A percentile compares a stretch with the other conserved stretches of the same genome.
Evolutionary conservation across 1,140 invertebrate genomes (phyloP).

Genomic region (Campodea augens): DNA sequence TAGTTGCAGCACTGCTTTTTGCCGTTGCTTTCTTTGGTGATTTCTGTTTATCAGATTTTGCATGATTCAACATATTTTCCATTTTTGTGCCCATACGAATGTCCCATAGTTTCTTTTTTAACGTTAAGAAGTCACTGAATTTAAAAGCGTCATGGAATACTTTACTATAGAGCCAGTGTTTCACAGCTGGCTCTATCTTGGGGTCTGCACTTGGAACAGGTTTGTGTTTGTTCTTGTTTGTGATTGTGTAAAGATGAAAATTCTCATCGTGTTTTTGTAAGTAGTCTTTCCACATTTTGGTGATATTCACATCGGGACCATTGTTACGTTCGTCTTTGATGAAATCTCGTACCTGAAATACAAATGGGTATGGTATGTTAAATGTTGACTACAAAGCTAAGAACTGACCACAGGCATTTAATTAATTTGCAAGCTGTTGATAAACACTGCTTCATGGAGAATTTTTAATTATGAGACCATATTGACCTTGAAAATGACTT

Average conservation of each 20-base stretch:
- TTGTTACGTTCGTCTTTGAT: constrained; percentile 17
- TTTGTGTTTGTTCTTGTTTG: background rate
- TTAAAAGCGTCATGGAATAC: constrained; percentile 19
- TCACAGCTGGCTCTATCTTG: constrained; percentile 12
- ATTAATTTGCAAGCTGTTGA: too few species aligned
- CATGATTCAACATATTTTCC: too few species aligned
- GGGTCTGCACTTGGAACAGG: background rate
- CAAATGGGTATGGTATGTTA: background rate
- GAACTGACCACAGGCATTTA: too few species aligned
- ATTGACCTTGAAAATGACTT: too few species aligned
- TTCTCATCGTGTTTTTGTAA: constrained; percentile 15
- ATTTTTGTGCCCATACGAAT: too few species aligned
- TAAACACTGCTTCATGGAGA: too few species aligned
- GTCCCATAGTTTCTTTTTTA: constrained; percentile 14
- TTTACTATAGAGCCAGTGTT: constrained; percentile 18
- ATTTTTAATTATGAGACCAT: too few species aligned
- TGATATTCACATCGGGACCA: constrained; percentile 33
- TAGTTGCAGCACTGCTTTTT: too few species aligned
- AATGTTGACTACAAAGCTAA: too few species aligned
- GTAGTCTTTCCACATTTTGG: constrained; percentile 35
- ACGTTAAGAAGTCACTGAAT: constrained; percentile 15
- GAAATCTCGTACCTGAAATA: constrained; percentile 13
- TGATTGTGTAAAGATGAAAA: background rate
- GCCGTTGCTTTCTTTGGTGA: too few species aligned
- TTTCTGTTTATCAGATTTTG: too few species aligned